Percentiles rank a stretch among this genome's conserved stretches.
Conservation (phyloP, 64 coral and sea anemone species). For the Dendrophyllia cribrosa region DNA sequence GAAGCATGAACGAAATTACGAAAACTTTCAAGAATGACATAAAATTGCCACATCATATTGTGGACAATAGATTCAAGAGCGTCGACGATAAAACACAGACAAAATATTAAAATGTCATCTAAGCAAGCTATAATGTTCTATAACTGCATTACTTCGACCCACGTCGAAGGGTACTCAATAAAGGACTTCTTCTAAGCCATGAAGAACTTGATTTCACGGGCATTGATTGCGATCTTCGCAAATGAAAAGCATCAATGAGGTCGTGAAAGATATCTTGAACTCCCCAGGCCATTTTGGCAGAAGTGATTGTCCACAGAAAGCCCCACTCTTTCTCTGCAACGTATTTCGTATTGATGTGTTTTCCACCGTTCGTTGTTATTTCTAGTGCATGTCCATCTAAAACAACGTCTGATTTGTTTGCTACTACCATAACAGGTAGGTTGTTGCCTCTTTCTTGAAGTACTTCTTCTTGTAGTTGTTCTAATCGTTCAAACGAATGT, state of each 20-base stretch:
- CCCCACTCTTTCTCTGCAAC: constrained; percentile 74
- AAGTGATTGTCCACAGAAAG: constrained; percentile 70
- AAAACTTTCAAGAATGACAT: too few species aligned
- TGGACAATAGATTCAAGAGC: too few species aligned
- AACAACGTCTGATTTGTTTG: constrained; percentile 73
- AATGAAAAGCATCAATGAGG: constrained; percentile 68
- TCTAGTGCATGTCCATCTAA: constrained; percentile 55
- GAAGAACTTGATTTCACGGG: constrained; percentile 37
- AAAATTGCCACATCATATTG: too few species aligned
- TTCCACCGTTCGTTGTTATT: constrained; percentile 47
- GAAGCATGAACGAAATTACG: too few species aligned
- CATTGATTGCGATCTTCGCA: constrained; percentile 57
- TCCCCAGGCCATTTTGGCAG: constrained; percentile 70
- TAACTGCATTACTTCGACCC: neutral
- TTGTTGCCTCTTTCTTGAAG: constrained; percentile 45
- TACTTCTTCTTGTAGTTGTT: constrained; percentile 53
- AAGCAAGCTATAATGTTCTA: neutral
- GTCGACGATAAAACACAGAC: too few species aligned
- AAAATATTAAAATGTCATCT: too few species aligned
- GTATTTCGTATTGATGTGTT: constrained; percentile 63
- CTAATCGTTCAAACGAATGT: constrained; percentile 55
- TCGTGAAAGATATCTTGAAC: constrained; percentile 45
- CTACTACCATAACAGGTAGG: constrained; percentile 70
- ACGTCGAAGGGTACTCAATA: neutral
- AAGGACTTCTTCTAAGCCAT: neutral